Conservation (phyloP, 2,888 invertebrate species). For the Athalia circularis region DNA sequence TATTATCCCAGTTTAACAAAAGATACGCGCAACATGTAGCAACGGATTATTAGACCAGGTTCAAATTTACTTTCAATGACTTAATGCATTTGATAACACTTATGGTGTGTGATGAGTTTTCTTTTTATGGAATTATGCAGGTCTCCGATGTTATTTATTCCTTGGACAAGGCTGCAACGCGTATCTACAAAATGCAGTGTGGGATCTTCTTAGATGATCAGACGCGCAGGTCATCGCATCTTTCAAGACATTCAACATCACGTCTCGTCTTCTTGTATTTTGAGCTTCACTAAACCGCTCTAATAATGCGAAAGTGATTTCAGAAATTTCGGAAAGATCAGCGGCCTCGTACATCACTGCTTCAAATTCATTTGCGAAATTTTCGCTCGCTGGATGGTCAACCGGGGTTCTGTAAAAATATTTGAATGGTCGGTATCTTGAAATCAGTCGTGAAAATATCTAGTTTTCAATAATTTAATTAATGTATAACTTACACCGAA, state of each 20-base stretch:
- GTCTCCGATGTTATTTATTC: slow-evolving; percentile 51
- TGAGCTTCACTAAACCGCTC: slow-evolving; percentile 31
- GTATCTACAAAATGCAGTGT: slow-evolving; percentile 59
- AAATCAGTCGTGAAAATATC: background rate
- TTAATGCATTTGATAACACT: no score
- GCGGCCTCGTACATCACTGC: slow-evolving; percentile 34
- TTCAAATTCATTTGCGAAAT: slow-evolving; percentile 5
- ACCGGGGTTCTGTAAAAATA: slow-evolving; percentile 11
- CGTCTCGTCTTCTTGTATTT: slow-evolving; percentile 32
- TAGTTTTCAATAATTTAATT: background rate
- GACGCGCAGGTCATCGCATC: slow-evolving; percentile 56
- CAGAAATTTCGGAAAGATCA: slow-evolving; percentile 21
- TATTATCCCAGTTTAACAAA: no score
- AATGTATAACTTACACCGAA: slow-evolving; percentile 53
- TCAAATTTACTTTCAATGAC: background rate
- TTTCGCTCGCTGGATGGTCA: background rate
- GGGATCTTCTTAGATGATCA: slow-evolving; percentile 58
- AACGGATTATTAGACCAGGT: background rate
- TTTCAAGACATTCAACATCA: slow-evolving; percentile 57
- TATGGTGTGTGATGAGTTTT: no score
- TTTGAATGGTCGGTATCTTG: background rate
- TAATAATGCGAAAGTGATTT: slow-evolving; percentile 31
- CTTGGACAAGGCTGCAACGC: slow-evolving; percentile 61
- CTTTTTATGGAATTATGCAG: slow-evolving; percentile 2
- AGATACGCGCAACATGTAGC: background rate